Base-by-base conservation (phyloP, 2,888 invertebrate genomes). In the Tiliacea citrago region DNA sequence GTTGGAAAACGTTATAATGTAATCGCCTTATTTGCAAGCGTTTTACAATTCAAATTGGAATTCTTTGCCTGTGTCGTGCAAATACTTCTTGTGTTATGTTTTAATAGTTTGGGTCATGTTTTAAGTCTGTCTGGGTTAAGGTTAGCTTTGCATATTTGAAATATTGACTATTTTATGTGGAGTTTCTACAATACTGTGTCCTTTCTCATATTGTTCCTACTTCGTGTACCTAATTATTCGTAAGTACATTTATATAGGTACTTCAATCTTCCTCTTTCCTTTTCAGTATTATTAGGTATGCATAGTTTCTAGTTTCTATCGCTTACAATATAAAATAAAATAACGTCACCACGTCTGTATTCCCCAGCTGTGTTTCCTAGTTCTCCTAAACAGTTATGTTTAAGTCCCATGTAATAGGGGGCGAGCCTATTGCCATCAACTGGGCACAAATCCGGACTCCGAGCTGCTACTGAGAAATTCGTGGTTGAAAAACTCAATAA, bases 21-120 rank as follows among this genome's bases (percentile, higher is more conserved):
- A 88, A 78, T 84, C 74, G 73, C 84, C 76, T 73, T 85, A 85
- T 86, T 85, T 79, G 79, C 83, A 87, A 79, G 77, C 74, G 71
- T 77, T 89, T 88, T 86, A 80, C 87, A 90, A 89, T 88, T 87
- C 77, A 88, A 89, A 90, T 88, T 77, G 53, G 57, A 83, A 81
- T 87, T 86, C 77, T 86, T 84, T 76, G 73, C 66, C 73, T 47
- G 68, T 68, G 62, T 69, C 81, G 75, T 84, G 85, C 78, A 79
- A 85, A 84, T 83, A 60, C 39, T 67, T 75, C 49, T 69, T 73
- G 75, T 71, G 60, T 24, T 79, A 61, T 78, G 62, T 42, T 65
- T 77, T 70, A 68, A 65, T 82, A 58, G 79, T 77, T 75, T 71
- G 39, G 62, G 39, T 74, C 39, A 47, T 49, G 65, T 74, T 71